These are phyloP conservation scores for Lepeophtheirus nordmannii DNA, from an alignment of 2,888 invertebrate species.

Conservation along the genomic window DNA sequence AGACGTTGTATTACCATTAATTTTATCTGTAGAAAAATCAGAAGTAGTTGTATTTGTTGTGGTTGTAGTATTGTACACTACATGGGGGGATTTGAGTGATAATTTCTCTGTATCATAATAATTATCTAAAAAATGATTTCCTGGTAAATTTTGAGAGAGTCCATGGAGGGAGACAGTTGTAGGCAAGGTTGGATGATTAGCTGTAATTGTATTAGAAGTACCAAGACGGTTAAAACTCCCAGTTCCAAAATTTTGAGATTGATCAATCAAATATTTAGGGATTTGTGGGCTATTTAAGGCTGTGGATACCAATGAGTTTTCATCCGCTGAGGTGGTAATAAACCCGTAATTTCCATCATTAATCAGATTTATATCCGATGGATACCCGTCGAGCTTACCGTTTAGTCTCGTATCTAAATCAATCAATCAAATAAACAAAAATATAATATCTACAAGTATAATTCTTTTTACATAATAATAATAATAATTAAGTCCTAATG, in stretches of 20 bases:
- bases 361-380: neutral
- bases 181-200: neutral
- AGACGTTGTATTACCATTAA: neutral
- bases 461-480: no score
- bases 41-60: constrained; percentile 1
- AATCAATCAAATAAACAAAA: neutral
- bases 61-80: neutral
- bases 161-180: constrained; percentile 3
- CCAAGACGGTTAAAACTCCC: neutral
- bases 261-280: neutral
- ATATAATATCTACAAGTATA: neutral
- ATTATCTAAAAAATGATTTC: neutral
- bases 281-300: constrained; percentile 8
- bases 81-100: constrained; percentile 1
- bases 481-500: no score
- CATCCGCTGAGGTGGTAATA: constrained; percentile 3
- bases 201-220: neutral
- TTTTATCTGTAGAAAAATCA: neutral
- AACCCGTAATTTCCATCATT: constrained; percentile 5
- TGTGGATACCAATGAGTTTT: neutral
- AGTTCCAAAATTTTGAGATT: neutral
- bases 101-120: neutral
- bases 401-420: neutral
- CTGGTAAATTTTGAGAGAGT: constrained; percentile 3
- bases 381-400: neutral